Percentiles rank a stretch among this genome's conserved stretches.
Conservation (phyloP, 2,888 invertebrate species). For the Folsomia candida region DNA sequence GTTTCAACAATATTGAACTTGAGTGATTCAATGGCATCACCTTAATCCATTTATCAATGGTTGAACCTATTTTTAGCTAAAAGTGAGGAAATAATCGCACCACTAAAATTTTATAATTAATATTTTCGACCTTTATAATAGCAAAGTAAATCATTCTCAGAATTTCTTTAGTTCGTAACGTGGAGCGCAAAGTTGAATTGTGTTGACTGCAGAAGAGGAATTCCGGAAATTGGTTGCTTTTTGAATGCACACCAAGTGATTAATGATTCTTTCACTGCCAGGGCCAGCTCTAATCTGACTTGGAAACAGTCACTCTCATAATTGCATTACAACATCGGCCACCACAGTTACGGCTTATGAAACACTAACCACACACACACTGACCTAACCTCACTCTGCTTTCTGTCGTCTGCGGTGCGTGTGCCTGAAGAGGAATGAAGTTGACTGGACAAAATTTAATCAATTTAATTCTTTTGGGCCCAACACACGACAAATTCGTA, state of each 20-base stretch:
- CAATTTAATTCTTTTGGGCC: neutral
- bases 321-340: slow-evolving; percentile 30
- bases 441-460: neutral
- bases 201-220: slow-evolving; percentile 1
- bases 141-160: neutral
- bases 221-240: slow-evolving; percentile 31
- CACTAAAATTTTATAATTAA: too few species aligned
- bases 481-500: too few species aligned
- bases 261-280: slow-evolving; percentile 33
- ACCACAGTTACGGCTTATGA: neutral
- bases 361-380: neutral
- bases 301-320: slow-evolving; percentile 17
- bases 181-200: neutral
- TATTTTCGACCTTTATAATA: too few species aligned
- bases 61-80: too few species aligned
- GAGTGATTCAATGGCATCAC: too few species aligned
- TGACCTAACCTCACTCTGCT: neutral
- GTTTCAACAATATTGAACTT: too few species aligned
- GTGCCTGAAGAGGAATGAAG: neutral
- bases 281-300: slow-evolving; percentile 13
- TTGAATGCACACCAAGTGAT: slow-evolving; percentile 24
- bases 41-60: too few species aligned
- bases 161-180: neutral
- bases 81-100: too few species aligned
- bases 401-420: neutral